Percentiles rank a stretch among this genome's conserved stretches.
Conservation (phyloP, 2,888 invertebrate species). For the Apotomis capreana region DNA sequence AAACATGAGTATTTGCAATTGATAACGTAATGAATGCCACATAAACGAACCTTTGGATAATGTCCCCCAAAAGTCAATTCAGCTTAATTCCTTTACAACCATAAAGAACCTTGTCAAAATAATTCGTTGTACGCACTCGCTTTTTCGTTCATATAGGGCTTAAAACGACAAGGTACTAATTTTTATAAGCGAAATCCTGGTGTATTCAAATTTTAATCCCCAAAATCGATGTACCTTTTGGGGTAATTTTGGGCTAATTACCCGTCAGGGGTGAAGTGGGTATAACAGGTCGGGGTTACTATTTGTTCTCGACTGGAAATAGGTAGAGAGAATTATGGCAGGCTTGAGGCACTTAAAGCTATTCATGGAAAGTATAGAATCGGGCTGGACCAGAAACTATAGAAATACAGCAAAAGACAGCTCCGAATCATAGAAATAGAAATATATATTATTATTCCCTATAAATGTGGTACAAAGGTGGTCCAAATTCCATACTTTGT, state of each 20-base stretch:
- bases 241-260: constrained; percentile 45
- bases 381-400: too few relatives aligned
- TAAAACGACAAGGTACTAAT: constrained; percentile 1
- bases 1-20: too few relatives aligned
- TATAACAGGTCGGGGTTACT: constrained; percentile 60
- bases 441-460: too few relatives aligned
- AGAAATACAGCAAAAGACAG: too few relatives aligned
- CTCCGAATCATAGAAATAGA: too few relatives aligned
- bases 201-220: constrained; percentile 23
- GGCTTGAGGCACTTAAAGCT: too few relatives aligned
- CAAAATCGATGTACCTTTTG: constrained; percentile 41
- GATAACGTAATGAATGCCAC: constrained; percentile 11
- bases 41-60: constrained; percentile 3
- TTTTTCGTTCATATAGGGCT: too few relatives aligned
- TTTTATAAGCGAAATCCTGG: constrained; percentile 9
- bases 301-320: constrained; percentile 45
- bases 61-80: constrained; percentile 7
- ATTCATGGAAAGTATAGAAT: too few relatives aligned
- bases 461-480: too few relatives aligned
- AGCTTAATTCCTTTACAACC: background rate
- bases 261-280: constrained; percentile 67
- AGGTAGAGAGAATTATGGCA: background rate
- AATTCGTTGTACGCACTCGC: background rate
- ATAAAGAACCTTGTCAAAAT: constrained; percentile 15
- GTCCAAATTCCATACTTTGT: too few relatives aligned